Percentiles rank a stretch among this genome's conserved stretches.
These are phyloP conservation scores for Oryzias sinensis DNA, from an alignment of 2,797 vertebrate species.

Conservation along the genomic window DNA sequence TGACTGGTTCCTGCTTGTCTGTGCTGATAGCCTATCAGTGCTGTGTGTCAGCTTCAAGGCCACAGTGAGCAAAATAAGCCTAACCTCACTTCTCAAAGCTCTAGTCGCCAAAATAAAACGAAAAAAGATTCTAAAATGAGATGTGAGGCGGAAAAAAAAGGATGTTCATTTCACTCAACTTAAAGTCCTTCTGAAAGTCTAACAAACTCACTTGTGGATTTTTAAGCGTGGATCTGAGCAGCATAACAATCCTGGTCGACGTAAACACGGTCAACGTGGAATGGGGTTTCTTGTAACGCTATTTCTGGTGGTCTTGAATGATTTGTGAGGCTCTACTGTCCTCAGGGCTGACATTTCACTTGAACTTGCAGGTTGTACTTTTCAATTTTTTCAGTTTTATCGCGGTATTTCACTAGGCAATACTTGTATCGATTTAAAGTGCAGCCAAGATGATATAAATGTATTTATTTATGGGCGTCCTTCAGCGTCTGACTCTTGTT, in stretches of 20 bases:
- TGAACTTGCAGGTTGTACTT: background rate
- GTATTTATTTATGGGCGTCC: too few relatives aligned
- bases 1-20: conserved; percentile 49
- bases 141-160: too few relatives aligned
- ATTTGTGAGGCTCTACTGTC: conserved; percentile 8
- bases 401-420: too few relatives aligned
- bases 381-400: background rate
- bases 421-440: too few relatives aligned
- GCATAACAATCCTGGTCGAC: conserved; percentile 8
- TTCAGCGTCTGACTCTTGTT: too few relatives aligned
- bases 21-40: conserved; percentile 44
- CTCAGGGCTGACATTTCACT: background rate
- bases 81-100: background rate
- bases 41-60: conserved; percentile 34
- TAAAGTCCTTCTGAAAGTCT: too few relatives aligned
- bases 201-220: background rate
- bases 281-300: conserved; percentile 41
- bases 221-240: background rate
- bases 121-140: background rate
- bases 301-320: conserved; percentile 42
- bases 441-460: too few relatives aligned
- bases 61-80: conserved; percentile 2
- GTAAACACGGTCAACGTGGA: conserved; percentile 34
- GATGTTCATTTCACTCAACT: too few relatives aligned
- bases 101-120: too few relatives aligned